These are phyloP conservation scores for Actinemys pallida DNA, from an alignment of 2,113 vertebrate species.

Conservation along the genomic window DNA sequence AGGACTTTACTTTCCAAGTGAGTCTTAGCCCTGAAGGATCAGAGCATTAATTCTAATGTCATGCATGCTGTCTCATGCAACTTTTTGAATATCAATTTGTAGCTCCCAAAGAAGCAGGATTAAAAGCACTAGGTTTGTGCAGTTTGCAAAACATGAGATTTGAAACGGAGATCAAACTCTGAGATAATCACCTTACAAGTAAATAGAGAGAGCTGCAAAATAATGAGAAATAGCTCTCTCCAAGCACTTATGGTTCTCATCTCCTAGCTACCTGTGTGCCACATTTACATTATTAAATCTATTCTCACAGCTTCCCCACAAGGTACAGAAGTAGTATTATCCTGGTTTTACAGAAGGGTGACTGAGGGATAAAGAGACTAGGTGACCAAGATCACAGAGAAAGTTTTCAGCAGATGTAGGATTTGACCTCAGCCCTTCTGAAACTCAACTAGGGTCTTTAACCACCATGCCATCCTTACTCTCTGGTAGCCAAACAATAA, in stretches of 20 bases:
- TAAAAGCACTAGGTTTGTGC: conserved; percentile 30
- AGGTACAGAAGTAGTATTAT: neutral
- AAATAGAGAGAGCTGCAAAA: conserved; percentile 51
- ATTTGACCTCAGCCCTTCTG: neutral
- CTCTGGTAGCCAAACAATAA: accelerated
- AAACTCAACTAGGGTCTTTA: too few species aligned
- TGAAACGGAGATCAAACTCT: neutral
- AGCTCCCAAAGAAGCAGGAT: conserved; percentile 12
- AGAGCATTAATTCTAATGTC: conserved; percentile 33
- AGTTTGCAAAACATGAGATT: conserved; percentile 39
- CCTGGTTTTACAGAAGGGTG: neutral
- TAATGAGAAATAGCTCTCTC: neutral
- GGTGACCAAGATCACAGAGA: neutral
- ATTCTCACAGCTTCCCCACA: conserved; percentile 28
- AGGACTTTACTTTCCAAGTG: conserved; percentile 28
- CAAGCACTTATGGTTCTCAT: neutral
- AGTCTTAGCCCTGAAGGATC: conserved; percentile 33
- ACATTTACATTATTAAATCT: conserved; percentile 49
- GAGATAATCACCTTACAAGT: conserved; percentile 43
- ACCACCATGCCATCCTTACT: neutral
- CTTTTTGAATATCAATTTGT: conserved; percentile 2
- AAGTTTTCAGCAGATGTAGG: neutral
- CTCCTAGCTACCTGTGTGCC: conserved; percentile 50
- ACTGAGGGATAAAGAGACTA: neutral
- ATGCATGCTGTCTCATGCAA: conserved; percentile 20